Evolutionary conservation across 2,888 invertebrate genomes (phyloP).

Genomic region (Drosophila austrosaltans): DNA sequence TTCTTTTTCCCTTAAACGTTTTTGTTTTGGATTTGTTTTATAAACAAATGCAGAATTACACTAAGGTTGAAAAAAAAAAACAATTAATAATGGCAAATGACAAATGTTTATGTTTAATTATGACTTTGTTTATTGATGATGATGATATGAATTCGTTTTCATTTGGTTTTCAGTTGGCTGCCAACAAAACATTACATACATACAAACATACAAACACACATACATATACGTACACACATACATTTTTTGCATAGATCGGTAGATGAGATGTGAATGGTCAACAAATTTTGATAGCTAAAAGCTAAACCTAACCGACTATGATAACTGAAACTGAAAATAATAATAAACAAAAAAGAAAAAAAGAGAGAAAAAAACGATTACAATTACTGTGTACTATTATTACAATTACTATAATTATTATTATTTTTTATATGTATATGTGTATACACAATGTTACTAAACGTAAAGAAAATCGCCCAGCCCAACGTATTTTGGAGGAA

Average conservation of each 20-base stretch:
- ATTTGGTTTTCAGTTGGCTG: conserved; percentile 10
- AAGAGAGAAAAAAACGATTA: conserved; percentile 50
- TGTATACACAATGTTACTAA: conserved; percentile 73
- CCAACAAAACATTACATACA: conserved; percentile 7
- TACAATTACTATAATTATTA: conserved; percentile 30
- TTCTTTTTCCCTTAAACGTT: conserved; percentile 1
- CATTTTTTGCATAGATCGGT: conserved; percentile 22
- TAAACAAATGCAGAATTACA: conserved; percentile 1
- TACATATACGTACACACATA: conserved; percentile 25
- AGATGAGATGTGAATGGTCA: conserved; percentile 28
- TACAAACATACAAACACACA: neutral
- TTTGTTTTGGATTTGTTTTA: conserved; percentile 1
- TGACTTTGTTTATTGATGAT: conserved; percentile 7
- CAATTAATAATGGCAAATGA: neutral
- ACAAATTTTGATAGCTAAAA: conserved; percentile 4
- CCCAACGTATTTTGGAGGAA: neutral
- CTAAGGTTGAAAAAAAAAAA: neutral
- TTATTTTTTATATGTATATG: conserved; percentile 70
- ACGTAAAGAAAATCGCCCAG: conserved; percentile 24
- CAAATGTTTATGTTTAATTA: conserved; percentile 8
- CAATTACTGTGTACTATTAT: conserved; percentile 24
- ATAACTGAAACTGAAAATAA: conserved; percentile 31
- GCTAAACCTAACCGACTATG: conserved; percentile 6
- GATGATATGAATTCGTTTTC: conserved; percentile 7
- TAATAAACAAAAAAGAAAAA: conserved; percentile 11